Base-by-base conservation (phyloP, 2,888 invertebrate species). In the Oscheius onirici region DNA sequence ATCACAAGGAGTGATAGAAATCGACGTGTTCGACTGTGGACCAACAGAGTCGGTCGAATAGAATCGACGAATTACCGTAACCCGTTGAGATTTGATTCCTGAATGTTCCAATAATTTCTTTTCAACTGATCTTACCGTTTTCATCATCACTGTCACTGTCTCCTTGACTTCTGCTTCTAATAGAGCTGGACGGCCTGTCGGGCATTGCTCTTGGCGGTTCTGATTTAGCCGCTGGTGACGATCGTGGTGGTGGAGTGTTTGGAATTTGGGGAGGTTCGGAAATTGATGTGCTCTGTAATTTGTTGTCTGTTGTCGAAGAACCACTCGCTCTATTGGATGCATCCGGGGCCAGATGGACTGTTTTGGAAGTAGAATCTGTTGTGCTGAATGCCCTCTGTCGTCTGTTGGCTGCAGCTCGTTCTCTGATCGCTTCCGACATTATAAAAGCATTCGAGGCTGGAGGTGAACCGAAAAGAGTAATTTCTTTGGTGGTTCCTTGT, bases 391-490 rank as follows among this genome's bases (percentile, higher is more conserved):
- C 22, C 22, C 54, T 28, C 17, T 41, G 40, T 43, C 52, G 13
- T 20, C 54, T 3, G 6, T 40, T 41, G 15, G 57, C 34, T 22
- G 49, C 49, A 2, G 63, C 57, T 43, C 41, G 6, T 6, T 22
- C 51, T 15, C 69, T 51, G 34, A 60, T 49, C 1, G 63, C 44
- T 49, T 72, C 68, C 2, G 70, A 40, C n/a, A 72, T 20, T 26
- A 66, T 61, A 40, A 72, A 71, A n/a, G 68, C 54, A 44, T 76
- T 74, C 13, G 72, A 72, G 15, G 73, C 75, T 34, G 82, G 82
- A 10, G 84, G 84, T 1, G 83, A 75, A 11, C 84, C 84, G 66
- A 84, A 84, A 8, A 84, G 71, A 20, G 75, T 76, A 54, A 84
- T 49, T 49, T 78, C 78, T 11, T 55, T 57, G 20, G 55, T 28